phyloP scores from a whole-genome alignment of 2,888 invertebrate species.

The Leucophenga maculata region DNA sequence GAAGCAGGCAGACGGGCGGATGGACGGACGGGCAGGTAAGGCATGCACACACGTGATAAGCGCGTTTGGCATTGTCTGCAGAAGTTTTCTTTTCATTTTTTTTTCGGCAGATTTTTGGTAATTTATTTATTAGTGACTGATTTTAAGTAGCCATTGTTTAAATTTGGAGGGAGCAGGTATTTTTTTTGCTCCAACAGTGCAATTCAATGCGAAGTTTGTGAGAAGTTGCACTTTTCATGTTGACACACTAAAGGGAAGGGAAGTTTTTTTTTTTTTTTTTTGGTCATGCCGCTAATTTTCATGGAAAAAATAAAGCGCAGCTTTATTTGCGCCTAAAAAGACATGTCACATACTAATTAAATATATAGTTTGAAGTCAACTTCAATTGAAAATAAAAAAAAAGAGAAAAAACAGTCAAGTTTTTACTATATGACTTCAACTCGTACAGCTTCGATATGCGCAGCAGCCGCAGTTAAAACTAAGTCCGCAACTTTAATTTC shows the following conservation, averaged over 20 bases:
- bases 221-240: background rate
- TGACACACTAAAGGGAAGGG: background rate
- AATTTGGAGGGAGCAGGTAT: no score
- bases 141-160: constrained; percentile 58
- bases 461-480: background rate
- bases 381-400: background rate
- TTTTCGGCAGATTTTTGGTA: constrained; percentile 37
- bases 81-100: constrained; percentile 34
- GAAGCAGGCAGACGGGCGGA: constrained; percentile 19
- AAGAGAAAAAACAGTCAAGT: background rate
- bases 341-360: constrained; percentile 23
- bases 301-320: constrained; percentile 9
- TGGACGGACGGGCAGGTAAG: background rate
- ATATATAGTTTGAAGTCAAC: background rate
- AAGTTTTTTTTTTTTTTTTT: background rate
- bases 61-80: constrained; percentile 1
- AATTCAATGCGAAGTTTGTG: background rate
- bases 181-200: no score
- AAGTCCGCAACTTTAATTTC: constrained; percentile 33
- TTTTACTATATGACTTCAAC: constrained; percentile 12
- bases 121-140: constrained; percentile 59
- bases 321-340: constrained; percentile 3
- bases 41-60: constrained; percentile 11
- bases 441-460: background rate
- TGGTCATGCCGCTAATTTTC: background rate